phyloP scores from a whole-genome alignment of 2,888 invertebrate species.

The Campaea margaritaria region DNA sequence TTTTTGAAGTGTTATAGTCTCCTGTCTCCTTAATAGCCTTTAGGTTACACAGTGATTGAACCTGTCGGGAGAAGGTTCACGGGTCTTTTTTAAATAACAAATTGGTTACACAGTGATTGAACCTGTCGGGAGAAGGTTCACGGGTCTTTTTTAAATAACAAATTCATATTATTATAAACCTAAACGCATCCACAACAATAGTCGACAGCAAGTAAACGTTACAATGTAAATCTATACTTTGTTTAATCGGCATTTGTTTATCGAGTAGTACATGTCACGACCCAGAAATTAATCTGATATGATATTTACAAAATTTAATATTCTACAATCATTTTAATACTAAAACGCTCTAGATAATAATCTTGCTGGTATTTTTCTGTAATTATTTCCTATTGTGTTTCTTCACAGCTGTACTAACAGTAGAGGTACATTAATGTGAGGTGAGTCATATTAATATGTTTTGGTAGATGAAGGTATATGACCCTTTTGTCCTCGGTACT shows the following conservation, averaged over 20 bases:
- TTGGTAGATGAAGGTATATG: no score
- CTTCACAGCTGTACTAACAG: slow-evolving; percentile 31
- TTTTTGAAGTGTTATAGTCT: no score
- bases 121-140: no score
- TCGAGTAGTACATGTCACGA: slow-evolving; percentile 19
- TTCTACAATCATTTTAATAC: slow-evolving; percentile 13
- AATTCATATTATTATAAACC: no score
- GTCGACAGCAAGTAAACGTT: not conserved
- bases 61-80: no score
- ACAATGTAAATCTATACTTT: not conserved
- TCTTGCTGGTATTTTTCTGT: slow-evolving; percentile 10
- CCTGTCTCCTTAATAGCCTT: no score
- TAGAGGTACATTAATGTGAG: no score
- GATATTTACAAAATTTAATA: slow-evolving; percentile 18
- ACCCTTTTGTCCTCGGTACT: not conserved
- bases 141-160: no score
- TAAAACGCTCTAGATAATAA: slow-evolving; percentile 24
- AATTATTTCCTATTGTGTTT: slow-evolving; percentile 30
- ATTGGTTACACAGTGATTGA: no score
- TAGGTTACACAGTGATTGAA: no score
- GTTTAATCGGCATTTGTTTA: slow-evolving; percentile 8
- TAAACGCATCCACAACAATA: no score
- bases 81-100: no score
- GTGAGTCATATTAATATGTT: not conserved
- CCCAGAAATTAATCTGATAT: slow-evolving; percentile 36